Base-by-base conservation (phyloP, 2,797 vertebrate genomes). In the Taeniopygia guttata region DNA sequence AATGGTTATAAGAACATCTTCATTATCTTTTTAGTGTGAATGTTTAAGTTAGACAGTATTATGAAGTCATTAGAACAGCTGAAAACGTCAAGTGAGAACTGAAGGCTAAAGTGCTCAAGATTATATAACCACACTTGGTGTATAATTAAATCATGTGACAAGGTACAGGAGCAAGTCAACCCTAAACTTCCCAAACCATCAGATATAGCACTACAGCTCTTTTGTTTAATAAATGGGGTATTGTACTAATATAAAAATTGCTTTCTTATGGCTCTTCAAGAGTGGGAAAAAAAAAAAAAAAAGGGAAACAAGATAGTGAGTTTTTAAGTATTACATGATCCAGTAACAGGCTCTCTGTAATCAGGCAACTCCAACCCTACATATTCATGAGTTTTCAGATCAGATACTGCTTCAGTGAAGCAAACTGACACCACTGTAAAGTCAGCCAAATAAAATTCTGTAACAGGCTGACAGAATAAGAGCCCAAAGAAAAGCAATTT, bases 41-140 rank as follows among this genome's bases (percentile, higher is more conserved):
- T n/a, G 49, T 54, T 91, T 87, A 83, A 90, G 17, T 59, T 89
- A 87, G 68, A 74, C 45, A 85, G 29, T 23, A 36, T 52, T 91
- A 87, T 6, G 21, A 91, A 91, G 81, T 77, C 60, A 54, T 64
- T 36, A 87, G n/a, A 86, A 79, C 12, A 64, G 64, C 0, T 93
- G 49, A 87, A 90, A 95, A 77, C 56, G 68, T 74, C 29, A 63
- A 77, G 49, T 32, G 62, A 84, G 86, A 90, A 82, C n/a, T n/a
- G 60, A 89, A 89, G 27, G 54, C 52, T 70, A 8, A 89, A 83
- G 68, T 36, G 59, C 75, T 70, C 23, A 4, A 45, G 51, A 76
- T 89, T 84, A 96, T 60, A 51, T 89, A 95, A 94, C 52, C 52
- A 52, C n/a, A 63, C 48, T 72, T 43, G 19, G 55, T 38, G 52